These are phyloP conservation scores for Atherinomorus stipes DNA, from an alignment of 2,113 vertebrate species.

Conservation along the genomic window DNA sequence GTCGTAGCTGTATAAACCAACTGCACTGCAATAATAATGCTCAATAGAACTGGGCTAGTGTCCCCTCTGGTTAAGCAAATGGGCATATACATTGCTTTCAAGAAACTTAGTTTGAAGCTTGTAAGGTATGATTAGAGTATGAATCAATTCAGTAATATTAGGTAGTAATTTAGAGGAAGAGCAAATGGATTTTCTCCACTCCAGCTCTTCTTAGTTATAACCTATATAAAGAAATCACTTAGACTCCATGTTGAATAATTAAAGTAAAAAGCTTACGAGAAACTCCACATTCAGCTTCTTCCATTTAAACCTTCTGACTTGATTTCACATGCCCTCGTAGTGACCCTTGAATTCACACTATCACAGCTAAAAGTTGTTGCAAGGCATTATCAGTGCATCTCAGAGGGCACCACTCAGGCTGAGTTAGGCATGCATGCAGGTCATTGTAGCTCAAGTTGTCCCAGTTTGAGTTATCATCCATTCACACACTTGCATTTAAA, in stretches of 20 bases:
- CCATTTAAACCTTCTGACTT: background rate
- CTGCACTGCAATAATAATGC: background rate
- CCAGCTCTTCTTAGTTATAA: too few species aligned
- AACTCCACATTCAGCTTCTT: background rate
- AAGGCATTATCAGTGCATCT: background rate
- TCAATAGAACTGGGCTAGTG: background rate
- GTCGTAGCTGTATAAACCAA: too few species aligned
- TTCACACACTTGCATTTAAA: conserved; percentile 7
- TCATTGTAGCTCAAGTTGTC: conserved; percentile 1
- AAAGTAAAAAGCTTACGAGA: background rate
- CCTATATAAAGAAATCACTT: background rate
- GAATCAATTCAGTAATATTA: background rate
- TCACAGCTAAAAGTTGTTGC: conserved; percentile 8
- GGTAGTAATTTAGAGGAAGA: too few species aligned
- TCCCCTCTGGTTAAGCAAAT: too few species aligned
- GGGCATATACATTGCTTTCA: too few species aligned
- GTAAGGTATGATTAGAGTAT: too few species aligned
- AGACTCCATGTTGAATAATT: background rate
- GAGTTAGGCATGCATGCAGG: conserved; percentile 31
- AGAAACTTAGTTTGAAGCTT: too few species aligned
- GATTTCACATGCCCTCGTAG: background rate
- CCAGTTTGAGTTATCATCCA: conserved; percentile 16
- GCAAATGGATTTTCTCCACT: too few species aligned
- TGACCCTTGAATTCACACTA: background rate
- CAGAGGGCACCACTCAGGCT: background rate